Evolutionary conservation across 2,113 vertebrate genomes (phyloP).

Genomic region (Thermophis baileyi): DNA sequence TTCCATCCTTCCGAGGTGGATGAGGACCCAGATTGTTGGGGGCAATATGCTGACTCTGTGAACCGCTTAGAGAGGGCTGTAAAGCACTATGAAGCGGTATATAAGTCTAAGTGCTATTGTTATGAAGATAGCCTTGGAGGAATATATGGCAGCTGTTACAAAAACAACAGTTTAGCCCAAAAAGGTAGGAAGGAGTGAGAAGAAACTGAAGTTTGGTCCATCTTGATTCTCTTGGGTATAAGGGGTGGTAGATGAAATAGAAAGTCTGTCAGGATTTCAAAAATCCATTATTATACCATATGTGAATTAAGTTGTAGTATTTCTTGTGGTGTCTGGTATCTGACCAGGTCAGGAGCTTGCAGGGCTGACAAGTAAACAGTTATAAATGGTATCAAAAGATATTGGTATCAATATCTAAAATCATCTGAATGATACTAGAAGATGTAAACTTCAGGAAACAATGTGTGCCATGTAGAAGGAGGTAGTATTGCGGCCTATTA

Average conservation of each 20-base stretch:
- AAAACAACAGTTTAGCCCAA: background rate
- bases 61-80: too few relatives aligned
- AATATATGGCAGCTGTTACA: background rate
- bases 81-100: too few relatives aligned
- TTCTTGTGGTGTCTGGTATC: background rate
- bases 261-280: background rate
- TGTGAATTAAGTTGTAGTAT: background rate
- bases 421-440: background rate
- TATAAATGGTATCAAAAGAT: background rate
- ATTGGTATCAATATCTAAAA: background rate
- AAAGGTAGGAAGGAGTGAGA: background rate
- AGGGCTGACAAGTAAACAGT: background rate
- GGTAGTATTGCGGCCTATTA: background rate
- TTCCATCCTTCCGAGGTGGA: too few relatives aligned
- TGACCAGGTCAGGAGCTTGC: background rate
- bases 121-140: background rate
- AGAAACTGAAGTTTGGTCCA: background rate
- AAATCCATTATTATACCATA: background rate
- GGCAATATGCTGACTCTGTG: too few relatives aligned
- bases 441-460: background rate
- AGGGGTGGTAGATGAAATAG: background rate
- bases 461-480: background rate
- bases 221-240: background rate
- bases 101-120: too few relatives aligned
- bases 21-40: too few relatives aligned